Conservation (phyloP, 1,140 invertebrate genomes). For the Formica selysi region DNA sequence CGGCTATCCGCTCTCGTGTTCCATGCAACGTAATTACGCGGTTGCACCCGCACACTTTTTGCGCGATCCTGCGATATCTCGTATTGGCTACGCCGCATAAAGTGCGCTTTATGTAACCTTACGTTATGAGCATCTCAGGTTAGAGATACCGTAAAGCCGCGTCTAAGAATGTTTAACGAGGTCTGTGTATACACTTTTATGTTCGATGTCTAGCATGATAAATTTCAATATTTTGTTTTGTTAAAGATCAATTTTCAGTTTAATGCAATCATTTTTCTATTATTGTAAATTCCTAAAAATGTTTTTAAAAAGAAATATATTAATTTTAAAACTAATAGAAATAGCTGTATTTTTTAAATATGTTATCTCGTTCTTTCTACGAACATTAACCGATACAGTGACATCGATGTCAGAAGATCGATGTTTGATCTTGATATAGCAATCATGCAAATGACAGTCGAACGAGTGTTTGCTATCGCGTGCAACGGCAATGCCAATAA, state of each 20-base stretch:
- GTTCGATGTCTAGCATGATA: neutral
- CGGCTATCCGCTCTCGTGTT: conserved; percentile 37
- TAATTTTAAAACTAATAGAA: neutral
- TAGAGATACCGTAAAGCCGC: neutral
- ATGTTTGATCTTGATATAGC: conserved; percentile 50
- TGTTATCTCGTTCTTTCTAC: neutral
- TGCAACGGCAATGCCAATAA: conserved; percentile 54
- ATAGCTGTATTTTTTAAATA: neutral
- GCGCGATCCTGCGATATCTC: conserved; percentile 47
- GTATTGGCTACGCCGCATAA: conserved; percentile 27
- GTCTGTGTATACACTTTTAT: neutral
- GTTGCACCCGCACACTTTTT: conserved; percentile 47
- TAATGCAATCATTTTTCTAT: neutral
- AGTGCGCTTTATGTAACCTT: conserved; percentile 40
- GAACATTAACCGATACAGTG: neutral
- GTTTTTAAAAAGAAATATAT: neutral
- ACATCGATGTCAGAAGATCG: neutral
- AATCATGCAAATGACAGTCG: conserved; percentile 39
- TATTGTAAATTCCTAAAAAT: neutral
- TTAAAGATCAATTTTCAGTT: neutral
- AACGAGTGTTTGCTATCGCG: conserved; percentile 32
- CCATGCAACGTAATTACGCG: conserved; percentile 43
- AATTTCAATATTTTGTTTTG: neutral
- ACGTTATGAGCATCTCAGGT: conserved; percentile 7
- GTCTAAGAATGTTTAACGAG: neutral